Percentiles rank a stretch among this genome's conserved stretches.
Conservation (phyloP, 2,888 invertebrate genomes). For the Deilephila porcellus region DNA sequence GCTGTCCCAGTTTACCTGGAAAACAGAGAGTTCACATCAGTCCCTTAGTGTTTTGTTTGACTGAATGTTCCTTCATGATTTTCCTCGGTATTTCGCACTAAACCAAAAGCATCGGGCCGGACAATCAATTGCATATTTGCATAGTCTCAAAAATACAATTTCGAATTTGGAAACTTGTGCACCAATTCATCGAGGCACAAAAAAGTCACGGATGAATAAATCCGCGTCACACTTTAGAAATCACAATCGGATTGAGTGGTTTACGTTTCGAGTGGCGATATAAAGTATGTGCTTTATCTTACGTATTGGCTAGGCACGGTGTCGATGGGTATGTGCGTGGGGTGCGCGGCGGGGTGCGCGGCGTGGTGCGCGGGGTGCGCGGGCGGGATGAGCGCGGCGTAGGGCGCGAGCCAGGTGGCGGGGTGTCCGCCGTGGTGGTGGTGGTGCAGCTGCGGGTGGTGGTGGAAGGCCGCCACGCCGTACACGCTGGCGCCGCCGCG, state of each 20-base stretch:
- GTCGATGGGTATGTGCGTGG: constrained; percentile 76
- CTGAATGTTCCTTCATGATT: constrained; percentile 57
- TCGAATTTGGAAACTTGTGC: background rate
- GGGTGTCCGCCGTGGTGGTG: constrained; percentile 76
- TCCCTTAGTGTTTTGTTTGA: constrained; percentile 64
- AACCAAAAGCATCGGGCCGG: background rate
- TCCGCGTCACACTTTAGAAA: no score
- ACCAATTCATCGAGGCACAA: background rate
- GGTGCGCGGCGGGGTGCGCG: constrained; percentile 66
- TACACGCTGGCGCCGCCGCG: constrained; percentile 75
- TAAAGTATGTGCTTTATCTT: constrained; percentile 48
- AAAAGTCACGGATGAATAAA: background rate
- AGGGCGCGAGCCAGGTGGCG: constrained; percentile 78
- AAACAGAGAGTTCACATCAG: constrained; percentile 76
- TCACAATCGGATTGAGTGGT: no score
- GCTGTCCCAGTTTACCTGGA: constrained; percentile 85
- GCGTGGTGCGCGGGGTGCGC: constrained; percentile 71
- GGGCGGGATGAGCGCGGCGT: constrained; percentile 75
- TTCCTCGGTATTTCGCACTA: background rate
- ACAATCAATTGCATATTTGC: background rate
- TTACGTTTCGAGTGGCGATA: background rate
- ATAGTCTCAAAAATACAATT: background rate
- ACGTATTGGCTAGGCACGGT: constrained; percentile 83
- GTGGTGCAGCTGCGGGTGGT: constrained; percentile 77
- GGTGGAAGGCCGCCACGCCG: constrained; percentile 78